Conservation (phyloP, 2,888 invertebrate species). For the Fragum fragum region DNA sequence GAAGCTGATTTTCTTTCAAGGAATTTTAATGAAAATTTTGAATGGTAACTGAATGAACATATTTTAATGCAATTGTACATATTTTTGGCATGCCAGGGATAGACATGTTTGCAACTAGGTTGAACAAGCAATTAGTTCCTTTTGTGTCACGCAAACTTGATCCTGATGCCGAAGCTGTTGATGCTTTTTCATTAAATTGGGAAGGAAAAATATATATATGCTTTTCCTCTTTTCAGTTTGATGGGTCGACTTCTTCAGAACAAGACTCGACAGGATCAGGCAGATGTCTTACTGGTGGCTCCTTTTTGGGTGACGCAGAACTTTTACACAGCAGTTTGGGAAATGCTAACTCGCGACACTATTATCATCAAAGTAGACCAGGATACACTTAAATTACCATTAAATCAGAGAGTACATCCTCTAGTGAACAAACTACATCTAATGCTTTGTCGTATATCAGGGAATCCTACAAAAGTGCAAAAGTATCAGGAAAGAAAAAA, state of each 20-base stretch:
- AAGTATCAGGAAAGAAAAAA: slow-evolving; percentile 26
- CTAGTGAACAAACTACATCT: slow-evolving; percentile 34
- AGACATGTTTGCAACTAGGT: slow-evolving; percentile 30
- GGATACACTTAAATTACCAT: slow-evolving; percentile 18
- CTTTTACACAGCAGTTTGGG: slow-evolving; percentile 32
- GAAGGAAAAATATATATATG: slow-evolving; percentile 26
- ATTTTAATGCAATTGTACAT: not conserved
- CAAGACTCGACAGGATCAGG: slow-evolving; percentile 33
- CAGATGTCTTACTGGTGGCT: slow-evolving; percentile 46
- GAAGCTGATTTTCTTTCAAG: slow-evolving; percentile 21
- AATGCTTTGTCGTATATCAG: slow-evolving; percentile 38
- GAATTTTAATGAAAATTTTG: slow-evolving; percentile 35
- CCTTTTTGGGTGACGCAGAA: slow-evolving; percentile 43
- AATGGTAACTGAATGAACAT: slow-evolving; percentile 28
- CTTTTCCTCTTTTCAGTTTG: slow-evolving; percentile 49
- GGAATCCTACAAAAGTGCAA: slow-evolving; percentile 21
- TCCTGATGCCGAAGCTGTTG: slow-evolving; percentile 31
- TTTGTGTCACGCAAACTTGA: slow-evolving; percentile 37
- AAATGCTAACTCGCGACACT: slow-evolving; percentile 28
- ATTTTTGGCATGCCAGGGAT: slow-evolving; percentile 26
- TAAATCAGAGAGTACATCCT: slow-evolving; percentile 14
- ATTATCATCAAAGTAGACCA: slow-evolving; percentile 25
- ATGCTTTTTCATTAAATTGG: slow-evolving; percentile 43
- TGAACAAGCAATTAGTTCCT: slow-evolving; percentile 28
- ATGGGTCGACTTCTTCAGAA: slow-evolving; percentile 35